Evolutionary conservation across 2,888 invertebrate genomes (phyloP).

Genomic region (Drosophila monieri): DNA sequence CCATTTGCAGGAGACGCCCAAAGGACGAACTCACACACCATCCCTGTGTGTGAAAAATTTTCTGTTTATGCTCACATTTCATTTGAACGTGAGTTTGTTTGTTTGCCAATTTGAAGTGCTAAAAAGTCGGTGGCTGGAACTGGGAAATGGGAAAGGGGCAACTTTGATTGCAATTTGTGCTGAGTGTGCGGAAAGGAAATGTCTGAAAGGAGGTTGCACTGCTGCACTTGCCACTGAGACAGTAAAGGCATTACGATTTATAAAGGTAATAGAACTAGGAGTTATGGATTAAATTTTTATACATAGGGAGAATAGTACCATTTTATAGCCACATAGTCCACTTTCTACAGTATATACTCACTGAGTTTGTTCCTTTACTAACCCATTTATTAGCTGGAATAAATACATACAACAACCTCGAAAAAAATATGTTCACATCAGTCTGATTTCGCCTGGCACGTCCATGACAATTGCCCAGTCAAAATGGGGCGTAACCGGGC

Average conservation of each 20-base stretch:
- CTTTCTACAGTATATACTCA: too few relatives aligned
- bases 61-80: slow-evolving; percentile 79
- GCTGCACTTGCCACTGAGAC: slow-evolving; percentile 14
- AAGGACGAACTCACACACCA: slow-evolving; percentile 6
- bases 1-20: slow-evolving; percentile 52
- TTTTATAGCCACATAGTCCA: too few relatives aligned
- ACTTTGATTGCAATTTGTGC: slow-evolving; percentile 75
- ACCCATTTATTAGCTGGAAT: slow-evolving; percentile 26
- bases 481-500: slow-evolving; percentile 43
- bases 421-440: slow-evolving; percentile 30
- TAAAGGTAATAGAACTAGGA: neutral
- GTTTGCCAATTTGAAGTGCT: slow-evolving; percentile 76
- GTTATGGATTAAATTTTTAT: too few relatives aligned
- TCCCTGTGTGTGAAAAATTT: slow-evolving; percentile 63
- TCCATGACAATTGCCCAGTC: slow-evolving; percentile 49
- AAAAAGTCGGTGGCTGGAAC: slow-evolving; percentile 46
- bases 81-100: slow-evolving; percentile 77
- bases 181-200: slow-evolving; percentile 60
- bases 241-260: neutral
- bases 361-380: neutral
- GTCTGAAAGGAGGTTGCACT: slow-evolving; percentile 26
- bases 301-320: too few relatives aligned
- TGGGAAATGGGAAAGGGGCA: slow-evolving; percentile 22
- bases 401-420: neutral
- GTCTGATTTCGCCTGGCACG: slow-evolving; percentile 24